A percentile compares a stretch with the other conserved stretches of the same genome.
phyloP scores from a whole-genome alignment of 2,888 invertebrate genomes.

The Spatulosminthurus flaviceps region DNA sequence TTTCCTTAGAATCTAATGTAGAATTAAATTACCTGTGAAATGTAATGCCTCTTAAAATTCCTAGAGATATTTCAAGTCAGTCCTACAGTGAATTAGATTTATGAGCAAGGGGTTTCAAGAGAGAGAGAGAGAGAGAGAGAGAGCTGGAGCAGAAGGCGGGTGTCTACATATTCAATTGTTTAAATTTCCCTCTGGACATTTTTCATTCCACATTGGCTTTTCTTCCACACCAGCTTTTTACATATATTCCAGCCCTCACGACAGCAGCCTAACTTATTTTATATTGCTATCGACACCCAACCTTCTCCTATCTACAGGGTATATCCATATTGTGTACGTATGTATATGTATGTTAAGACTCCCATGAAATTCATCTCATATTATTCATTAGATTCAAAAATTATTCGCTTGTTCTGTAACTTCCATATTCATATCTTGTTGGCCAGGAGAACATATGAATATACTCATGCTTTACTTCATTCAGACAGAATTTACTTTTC shows the following conservation, averaged over 20 bases:
- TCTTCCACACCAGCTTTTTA: not conserved
- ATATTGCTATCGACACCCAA: not conserved
- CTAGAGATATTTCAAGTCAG: slow-evolving; percentile 13
- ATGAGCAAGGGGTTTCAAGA: not conserved
- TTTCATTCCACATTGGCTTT: slow-evolving; percentile 8
- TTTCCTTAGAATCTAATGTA: not conserved
- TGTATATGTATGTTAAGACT: no score
- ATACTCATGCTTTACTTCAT: no score
- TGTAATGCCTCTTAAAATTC: slow-evolving; percentile 15
- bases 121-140: not conserved
- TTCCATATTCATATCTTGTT: no score
- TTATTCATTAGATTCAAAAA: no score
- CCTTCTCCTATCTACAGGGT: no score
- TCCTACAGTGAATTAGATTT: slow-evolving; percentile 24
- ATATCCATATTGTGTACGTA: no score
- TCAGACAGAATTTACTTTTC: no score
- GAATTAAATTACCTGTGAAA: slow-evolving; percentile 24
- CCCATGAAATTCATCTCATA: no score
- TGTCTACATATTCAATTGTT: slow-evolving; percentile 23
- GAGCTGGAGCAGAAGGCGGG: slow-evolving; percentile 15
- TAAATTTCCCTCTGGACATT: slow-evolving; percentile 19
- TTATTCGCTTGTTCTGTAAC: no score
- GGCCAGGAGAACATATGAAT: no score
- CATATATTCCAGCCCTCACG: not conserved
- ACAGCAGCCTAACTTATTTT: not conserved